phyloP scores from a whole-genome alignment of 2,113 vertebrate genomes.

The Piaya cayana region DNA sequence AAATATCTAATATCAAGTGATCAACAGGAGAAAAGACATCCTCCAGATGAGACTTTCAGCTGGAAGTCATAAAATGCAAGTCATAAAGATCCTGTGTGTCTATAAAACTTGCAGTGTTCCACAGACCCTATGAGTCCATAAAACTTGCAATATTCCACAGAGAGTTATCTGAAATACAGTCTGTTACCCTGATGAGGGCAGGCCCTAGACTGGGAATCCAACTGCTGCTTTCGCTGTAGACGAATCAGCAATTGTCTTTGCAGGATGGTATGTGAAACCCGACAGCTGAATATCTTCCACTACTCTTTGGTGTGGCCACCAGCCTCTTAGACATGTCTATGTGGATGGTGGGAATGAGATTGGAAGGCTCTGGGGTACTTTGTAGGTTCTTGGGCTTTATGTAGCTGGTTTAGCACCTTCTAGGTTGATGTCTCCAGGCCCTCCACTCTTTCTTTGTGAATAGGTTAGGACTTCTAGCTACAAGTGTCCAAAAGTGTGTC shows the following conservation, averaged over 20 bases:
- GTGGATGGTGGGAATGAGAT: background rate
- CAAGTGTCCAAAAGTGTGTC: background rate
- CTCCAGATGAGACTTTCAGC: background rate
- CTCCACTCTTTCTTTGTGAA: background rate
- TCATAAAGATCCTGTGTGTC: background rate
- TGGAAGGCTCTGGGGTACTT: background rate
- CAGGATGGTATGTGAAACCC: background rate
- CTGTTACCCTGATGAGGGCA: background rate
- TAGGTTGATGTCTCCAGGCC: background rate
- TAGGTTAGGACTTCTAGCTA: background rate
- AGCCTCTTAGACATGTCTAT: background rate
- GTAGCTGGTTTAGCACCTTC: background rate
- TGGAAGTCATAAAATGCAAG: background rate
- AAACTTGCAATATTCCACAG: no score
- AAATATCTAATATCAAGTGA: background rate
- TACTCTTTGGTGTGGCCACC: background rate
- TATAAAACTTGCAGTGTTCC: background rate
- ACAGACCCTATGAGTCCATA: no score
- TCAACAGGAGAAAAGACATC: background rate
- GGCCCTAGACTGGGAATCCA: background rate
- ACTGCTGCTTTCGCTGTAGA: background rate
- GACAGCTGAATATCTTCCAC: background rate
- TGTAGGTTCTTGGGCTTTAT: background rate
- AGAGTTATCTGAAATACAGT: background rate
- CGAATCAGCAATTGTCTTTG: background rate